Evolutionary conservation across 1,140 invertebrate species (phyloP), one percentile per base, ranked within the genome.

Genomic region (Zaprionus camerounensis): DNA sequence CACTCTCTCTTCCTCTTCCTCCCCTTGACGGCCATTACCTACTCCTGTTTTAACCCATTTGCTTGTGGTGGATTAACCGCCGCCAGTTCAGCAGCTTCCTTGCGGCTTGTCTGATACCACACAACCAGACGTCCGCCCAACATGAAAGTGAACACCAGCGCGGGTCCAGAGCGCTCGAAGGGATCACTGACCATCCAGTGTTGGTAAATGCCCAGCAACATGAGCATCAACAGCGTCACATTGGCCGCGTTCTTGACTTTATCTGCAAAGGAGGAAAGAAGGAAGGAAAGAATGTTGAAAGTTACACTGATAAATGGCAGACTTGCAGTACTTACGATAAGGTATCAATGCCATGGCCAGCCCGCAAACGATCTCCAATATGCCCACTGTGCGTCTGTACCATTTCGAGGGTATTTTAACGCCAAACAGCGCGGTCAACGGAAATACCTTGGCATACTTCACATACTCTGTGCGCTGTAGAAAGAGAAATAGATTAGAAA

Each of bases 371-470:
- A 99, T 97, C 94, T 99, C 98, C 72, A 97, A 93, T 5, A 95
- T 95, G 36, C 98, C 98, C 65, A 99, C 96, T 3, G 96, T 94
- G 87, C 98, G 95, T 81, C 98, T 94, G 92, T 99, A 99, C 96
- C 97, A 97, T 95, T 99, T 98, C 71, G 98, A 97, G 73, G 97
- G 97, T 68, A 98, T 94, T 94, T 98, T 98, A 81, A 98, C 96
- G 83, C 97, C 96, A 71, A 98, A 93, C 24, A 95, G 94, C 76
- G 96, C 95, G 3, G 96, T 95, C 6, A 99, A 93, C 41, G 98
- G 98, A 93, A 99, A 99, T 15, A 99, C 98, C 94, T 99, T 99
- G 9, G 98, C 96, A 94, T 98, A 99, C 93, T 98, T 97, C 2
- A 99, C 98, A 93, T 98, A 99, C 93, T 98, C 98, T 94, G 98